Percentiles rank a stretch among this genome's conserved stretches.
phyloP scores from a whole-genome alignment of 2,113 vertebrate species.

The Tyrannus savana region DNA sequence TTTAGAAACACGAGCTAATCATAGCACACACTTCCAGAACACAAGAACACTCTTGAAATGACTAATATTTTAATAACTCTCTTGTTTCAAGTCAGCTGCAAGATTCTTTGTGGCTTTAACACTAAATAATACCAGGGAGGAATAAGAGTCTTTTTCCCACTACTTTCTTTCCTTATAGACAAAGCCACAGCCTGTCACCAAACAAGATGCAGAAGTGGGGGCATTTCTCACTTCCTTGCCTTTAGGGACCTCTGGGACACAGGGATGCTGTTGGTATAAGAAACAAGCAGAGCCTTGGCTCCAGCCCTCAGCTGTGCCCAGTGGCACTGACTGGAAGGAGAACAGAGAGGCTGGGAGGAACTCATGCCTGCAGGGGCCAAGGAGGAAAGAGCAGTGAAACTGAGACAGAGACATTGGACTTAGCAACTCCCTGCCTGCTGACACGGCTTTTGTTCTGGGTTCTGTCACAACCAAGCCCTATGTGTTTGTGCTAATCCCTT shows the following conservation, averaged over 20 bases:
- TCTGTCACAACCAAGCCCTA: not conserved
- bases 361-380: not conserved
- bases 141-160: not conserved
- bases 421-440: not conserved
- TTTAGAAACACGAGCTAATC: not conserved
- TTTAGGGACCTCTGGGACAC: not conserved
- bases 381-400: not conserved
- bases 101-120: not conserved
- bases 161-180: not conserved
- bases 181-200: not conserved
- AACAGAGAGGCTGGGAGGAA: not conserved
- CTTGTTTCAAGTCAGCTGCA: not conserved
- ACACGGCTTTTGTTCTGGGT: not conserved
- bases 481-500: not conserved
- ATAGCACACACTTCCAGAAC: not conserved
- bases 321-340: not conserved
- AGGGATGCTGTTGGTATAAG: fast-evolving
- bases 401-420: fast-evolving
- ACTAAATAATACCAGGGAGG: not conserved
- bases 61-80: not conserved
- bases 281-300: not conserved
- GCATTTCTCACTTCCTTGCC: fast-evolving
- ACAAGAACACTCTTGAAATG: not conserved
- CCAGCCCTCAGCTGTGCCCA: not conserved
- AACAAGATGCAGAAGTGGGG: not conserved